A percentile compares a stretch with the other conserved stretches of the same genome.
Evolutionary conservation across 2,797 vertebrate species (phyloP).

Genomic region (Selene dorsalis): DNA sequence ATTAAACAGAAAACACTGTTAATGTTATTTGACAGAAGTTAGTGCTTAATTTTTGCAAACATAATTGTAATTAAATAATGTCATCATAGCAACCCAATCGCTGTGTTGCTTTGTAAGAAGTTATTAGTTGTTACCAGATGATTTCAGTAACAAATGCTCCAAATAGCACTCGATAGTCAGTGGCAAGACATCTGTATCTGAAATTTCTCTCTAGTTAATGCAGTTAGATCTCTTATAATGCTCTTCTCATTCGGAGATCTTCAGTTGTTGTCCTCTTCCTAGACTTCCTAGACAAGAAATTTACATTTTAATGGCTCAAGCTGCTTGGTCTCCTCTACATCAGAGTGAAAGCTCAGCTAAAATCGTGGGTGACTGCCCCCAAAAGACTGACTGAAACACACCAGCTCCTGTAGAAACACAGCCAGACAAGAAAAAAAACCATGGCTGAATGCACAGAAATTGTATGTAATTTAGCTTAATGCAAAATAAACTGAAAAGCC

Average conservation of each 20-base stretch:
- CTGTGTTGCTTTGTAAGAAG: neutral
- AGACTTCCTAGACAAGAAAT: slow-evolving; percentile 63
- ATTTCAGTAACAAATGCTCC: neutral
- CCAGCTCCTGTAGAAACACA: slow-evolving; percentile 39
- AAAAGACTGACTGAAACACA: slow-evolving; percentile 33
- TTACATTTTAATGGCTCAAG: slow-evolving; percentile 75
- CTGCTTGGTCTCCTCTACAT: slow-evolving; percentile 52
- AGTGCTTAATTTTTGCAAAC: neutral
- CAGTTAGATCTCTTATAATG: neutral
- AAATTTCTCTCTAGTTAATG: neutral
- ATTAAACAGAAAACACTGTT: neutral
- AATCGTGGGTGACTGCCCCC: slow-evolving; percentile 61
- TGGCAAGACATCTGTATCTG: neutral
- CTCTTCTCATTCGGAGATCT: neutral
- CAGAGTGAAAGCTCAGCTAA: slow-evolving; percentile 76
- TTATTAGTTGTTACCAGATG: neutral
- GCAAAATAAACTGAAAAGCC: neutral
- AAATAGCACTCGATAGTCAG: neutral
- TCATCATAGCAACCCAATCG: neutral
- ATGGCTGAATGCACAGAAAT: slow-evolving; percentile 16
- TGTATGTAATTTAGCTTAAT: slow-evolving; percentile 12
- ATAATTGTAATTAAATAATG: neutral
- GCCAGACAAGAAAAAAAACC: slow-evolving; percentile 17
- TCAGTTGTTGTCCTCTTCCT: slow-evolving; percentile 36
- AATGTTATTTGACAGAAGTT: neutral